Conservation (phyloP, 2,113 vertebrate genomes). For the Dipodomys ordii region DNA sequence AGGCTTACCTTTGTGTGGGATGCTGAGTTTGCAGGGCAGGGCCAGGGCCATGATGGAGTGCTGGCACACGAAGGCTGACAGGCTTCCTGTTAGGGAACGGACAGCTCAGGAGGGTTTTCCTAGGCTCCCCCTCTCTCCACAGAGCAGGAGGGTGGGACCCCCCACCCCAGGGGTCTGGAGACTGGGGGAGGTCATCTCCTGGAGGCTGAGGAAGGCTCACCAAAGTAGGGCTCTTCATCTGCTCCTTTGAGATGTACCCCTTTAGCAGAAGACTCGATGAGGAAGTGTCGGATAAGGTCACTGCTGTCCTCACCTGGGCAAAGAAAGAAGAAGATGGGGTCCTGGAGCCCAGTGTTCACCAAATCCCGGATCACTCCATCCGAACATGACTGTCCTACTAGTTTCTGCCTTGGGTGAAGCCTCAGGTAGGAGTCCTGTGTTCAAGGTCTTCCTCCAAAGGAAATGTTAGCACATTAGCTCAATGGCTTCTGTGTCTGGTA, state of each 20-base stretch:
- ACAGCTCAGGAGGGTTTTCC: neutral
- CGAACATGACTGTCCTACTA: rapidly evolving
- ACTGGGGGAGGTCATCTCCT: neutral
- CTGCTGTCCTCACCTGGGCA: constrained; percentile 76
- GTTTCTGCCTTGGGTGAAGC: neutral
- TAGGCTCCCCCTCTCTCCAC: too few species aligned
- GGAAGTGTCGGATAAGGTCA: constrained; percentile 91
- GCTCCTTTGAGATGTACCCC: constrained; percentile 94
- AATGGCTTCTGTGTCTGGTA: neutral
- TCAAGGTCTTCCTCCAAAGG: neutral
- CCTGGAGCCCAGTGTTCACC: rapidly evolving
- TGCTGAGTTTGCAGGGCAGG: constrained; percentile 91
- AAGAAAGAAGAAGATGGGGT: neutral
- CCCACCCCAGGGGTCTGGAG: neutral
- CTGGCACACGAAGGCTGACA: constrained; percentile 94
- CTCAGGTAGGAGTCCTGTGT: neutral
- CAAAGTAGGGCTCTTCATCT: constrained; percentile 94
- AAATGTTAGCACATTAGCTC: neutral
- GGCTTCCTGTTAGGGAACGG: constrained; percentile 89
- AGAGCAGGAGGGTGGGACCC: rapidly evolving
- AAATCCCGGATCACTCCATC: neutral
- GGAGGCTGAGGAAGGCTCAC: constrained; percentile 79
- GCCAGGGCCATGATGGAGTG: constrained; percentile 91
- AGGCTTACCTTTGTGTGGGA: constrained; percentile 89
- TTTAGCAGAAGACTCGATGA: constrained; percentile 94